phyloP scores from a whole-genome alignment of 2,797 vertebrate genomes.

The Anguilla pacifica region DNA sequence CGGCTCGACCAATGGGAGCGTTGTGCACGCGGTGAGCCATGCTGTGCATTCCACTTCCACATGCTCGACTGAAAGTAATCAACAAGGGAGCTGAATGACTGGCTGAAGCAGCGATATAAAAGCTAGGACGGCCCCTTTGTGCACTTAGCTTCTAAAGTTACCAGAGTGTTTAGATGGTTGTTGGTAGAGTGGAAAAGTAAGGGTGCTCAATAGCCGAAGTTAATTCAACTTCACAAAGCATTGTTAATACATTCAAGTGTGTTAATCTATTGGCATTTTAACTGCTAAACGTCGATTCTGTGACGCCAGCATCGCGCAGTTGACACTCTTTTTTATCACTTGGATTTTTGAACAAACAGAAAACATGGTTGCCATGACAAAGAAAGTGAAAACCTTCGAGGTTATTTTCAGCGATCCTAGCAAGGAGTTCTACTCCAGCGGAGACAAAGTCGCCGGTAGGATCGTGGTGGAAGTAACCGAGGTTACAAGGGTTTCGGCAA shows the following conservation, averaged over 20 bases:
- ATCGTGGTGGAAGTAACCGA: conserved; percentile 84
- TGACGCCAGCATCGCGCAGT: background rate
- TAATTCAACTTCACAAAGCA: background rate
- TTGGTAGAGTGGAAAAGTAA: background rate
- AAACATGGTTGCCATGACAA: conserved; percentile 87
- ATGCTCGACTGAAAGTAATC: conserved; percentile 41
- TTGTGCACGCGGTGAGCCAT: conserved; percentile 84
- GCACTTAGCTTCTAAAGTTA: conserved; percentile 26
- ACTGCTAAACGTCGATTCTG: background rate
- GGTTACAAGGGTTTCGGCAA: conserved; percentile 73
- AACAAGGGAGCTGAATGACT: conserved; percentile 46
- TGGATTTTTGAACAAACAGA: conserved; percentile 15
- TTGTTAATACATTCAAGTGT: background rate
- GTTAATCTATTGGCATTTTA: background rate
- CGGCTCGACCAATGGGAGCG: conserved; percentile 75
- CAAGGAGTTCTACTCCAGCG: conserved; percentile 82
- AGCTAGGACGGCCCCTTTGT: background rate
- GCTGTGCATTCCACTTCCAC: conserved; percentile 47
- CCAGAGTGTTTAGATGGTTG: background rate
- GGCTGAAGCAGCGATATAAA: conserved; percentile 63
- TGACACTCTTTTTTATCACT: background rate
- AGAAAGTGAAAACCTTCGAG: conserved; percentile 78
- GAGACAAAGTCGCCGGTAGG: conserved; percentile 83
- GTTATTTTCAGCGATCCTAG: conserved; percentile 78
- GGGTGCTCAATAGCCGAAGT: background rate